These are phyloP conservation scores for Stomatorhinus walkeri DNA, from an alignment of 2,797 vertebrate species.

Conservation along the genomic window DNA sequence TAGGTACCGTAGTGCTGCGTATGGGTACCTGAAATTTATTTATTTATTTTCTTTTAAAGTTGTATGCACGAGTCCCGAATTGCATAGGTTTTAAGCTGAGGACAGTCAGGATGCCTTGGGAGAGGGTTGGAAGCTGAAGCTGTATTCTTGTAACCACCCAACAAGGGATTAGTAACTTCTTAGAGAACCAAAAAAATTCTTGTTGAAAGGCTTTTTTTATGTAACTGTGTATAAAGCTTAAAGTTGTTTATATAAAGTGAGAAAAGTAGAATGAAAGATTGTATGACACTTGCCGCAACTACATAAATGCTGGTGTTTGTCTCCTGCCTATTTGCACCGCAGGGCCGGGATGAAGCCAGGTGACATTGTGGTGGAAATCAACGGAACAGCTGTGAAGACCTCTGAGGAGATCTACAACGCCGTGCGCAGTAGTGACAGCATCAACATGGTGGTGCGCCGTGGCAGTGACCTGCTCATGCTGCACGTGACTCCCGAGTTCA, in stretches of 20 bases:
- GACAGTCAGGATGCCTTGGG: background rate
- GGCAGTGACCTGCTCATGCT: slow-evolving; percentile 61
- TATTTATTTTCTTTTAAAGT: background rate
- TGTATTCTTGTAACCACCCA: background rate
- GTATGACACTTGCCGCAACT: background rate
- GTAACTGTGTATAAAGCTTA: background rate
- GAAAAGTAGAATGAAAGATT: background rate
- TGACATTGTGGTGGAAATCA: slow-evolving; percentile 83
- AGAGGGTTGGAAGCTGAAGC: background rate
- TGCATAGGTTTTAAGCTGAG: background rate
- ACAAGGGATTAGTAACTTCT: background rate
- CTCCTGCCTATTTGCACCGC: slow-evolving; percentile 23
- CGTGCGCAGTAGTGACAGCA: slow-evolving; percentile 64
- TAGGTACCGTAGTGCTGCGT: background rate
- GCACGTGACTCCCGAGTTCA: slow-evolving; percentile 74
- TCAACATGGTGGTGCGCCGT: slow-evolving; percentile 71
- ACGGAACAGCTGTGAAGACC: slow-evolving; percentile 60
- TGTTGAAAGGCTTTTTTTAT: background rate
- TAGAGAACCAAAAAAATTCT: background rate
- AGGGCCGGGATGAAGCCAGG: slow-evolving; percentile 83
- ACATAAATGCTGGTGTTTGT: background rate
- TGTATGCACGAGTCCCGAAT: background rate
- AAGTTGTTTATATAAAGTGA: background rate
- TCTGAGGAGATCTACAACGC: slow-evolving; percentile 83
- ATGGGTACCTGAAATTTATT: background rate